Conservation (phyloP, 2,797 vertebrate species). For the Prunella strophiata region DNA sequence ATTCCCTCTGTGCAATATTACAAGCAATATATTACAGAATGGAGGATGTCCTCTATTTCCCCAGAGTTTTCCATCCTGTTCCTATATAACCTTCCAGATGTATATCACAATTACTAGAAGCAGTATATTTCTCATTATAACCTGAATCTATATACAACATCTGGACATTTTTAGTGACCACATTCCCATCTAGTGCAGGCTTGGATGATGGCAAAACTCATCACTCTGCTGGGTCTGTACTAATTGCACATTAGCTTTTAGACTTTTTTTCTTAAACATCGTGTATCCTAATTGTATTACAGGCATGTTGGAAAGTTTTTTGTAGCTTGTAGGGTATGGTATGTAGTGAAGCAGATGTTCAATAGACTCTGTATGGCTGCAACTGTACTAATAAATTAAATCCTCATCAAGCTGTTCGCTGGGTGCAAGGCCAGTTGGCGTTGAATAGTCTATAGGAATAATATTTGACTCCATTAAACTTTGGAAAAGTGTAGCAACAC, state of each 20-base stretch:
- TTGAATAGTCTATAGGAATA: background rate
- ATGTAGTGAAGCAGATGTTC: background rate
- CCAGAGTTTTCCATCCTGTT: background rate
- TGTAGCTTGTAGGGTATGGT: background rate
- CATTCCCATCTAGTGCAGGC: background rate
- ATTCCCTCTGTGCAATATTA: constrained; percentile 23
- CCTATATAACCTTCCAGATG: background rate
- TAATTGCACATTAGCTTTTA: background rate
- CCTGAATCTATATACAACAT: background rate
- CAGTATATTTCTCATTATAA: constrained; percentile 6
- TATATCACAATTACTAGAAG: constrained; percentile 2
- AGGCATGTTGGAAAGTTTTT: background rate
- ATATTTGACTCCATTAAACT: background rate
- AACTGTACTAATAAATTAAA: background rate
- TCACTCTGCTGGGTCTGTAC: background rate
- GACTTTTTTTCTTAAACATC: background rate
- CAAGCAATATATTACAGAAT: constrained; percentile 12
- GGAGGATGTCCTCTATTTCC: constrained; percentile 3
- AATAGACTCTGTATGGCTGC: background rate
- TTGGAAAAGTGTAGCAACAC: background rate
- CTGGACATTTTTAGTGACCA: constrained; percentile 1
- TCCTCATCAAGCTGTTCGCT: background rate
- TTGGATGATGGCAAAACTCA: background rate
- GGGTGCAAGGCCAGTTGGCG: background rate
- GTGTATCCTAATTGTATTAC: background rate